Base-by-base conservation (phyloP, 1,140 invertebrate genomes). In the Cephus cinctus region DNA sequence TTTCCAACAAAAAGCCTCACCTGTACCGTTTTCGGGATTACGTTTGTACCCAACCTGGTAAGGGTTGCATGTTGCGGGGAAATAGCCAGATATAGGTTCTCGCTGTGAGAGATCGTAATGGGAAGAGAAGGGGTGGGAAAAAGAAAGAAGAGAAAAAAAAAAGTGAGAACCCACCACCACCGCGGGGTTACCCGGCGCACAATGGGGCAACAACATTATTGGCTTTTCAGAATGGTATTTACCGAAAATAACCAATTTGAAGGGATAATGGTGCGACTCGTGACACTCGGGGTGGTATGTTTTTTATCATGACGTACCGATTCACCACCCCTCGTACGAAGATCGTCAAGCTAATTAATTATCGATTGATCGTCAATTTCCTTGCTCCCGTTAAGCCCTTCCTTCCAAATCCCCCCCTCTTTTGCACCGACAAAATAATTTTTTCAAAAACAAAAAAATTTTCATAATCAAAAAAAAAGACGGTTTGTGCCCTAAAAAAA, bases 171-270 rank as follows among this genome's bases (percentile, higher is more conserved):
- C n/a, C n/a, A n/a, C n/a, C n/a, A 54, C 12, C 39, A 25, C 46
- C 19, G 19, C 43, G 53, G 52, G 53, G 47, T 52, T 54, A 48
- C 44, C 48, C 15, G 31, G 36, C 3, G 15, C 15, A 75, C 69
- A 76, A 76, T 76, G 40, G 61, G 59, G 61, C 70, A 75, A 76
- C 73, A 73, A 62, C 67, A 67, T 76, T 73, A 76, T 76, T 76
- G 73, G 71, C 74, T 74, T 74, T 72, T 76, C 69, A 76, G 69
- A 74, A 71, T 59, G 68, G 73, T 75, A 75, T 76, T 76, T 76
- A 76, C 71, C 65, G 71, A 75, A 76, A 76, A 76, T 75, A 76
- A 74, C 66, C 71, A 75, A 74, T 75, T 65, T 69, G 65, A 70
- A 65, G 31, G 69, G 71, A 72, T 75, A 71, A 75, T 73, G 50